Conservation (phyloP, 2,888 invertebrate species). For the Arctia plantaginis region DNA sequence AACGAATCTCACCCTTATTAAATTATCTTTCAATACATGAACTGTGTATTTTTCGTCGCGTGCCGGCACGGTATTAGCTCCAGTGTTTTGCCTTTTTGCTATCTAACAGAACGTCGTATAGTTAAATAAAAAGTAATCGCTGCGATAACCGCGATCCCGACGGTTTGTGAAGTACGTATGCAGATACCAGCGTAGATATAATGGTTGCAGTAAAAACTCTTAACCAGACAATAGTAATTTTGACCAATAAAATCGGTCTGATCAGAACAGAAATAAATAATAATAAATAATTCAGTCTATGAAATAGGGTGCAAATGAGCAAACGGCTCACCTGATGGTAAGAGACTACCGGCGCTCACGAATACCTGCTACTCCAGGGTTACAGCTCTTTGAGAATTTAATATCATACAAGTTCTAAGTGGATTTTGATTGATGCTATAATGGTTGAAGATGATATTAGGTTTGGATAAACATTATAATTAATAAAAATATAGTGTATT, state of each 20-base stretch:
- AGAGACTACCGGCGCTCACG: too few relatives aligned
- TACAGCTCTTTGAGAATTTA: neutral
- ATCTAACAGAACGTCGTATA: constrained; percentile 48
- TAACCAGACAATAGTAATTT: neutral
- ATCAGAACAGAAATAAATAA: too few relatives aligned
- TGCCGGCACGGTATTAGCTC: constrained; percentile 17
- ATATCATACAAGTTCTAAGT: neutral
- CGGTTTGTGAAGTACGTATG: constrained; percentile 16
- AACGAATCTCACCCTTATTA: neutral
- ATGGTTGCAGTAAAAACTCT: neutral
- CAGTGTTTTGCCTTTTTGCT: constrained; percentile 26
- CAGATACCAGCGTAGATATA: neutral
- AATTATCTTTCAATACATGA: neutral
- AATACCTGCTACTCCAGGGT: too few relatives aligned
- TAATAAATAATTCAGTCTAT: too few relatives aligned
- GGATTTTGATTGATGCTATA: neutral
- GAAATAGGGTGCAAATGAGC: too few relatives aligned
- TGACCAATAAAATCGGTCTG: neutral
- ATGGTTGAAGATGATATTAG: too few relatives aligned
- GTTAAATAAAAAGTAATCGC: constrained; percentile 64
- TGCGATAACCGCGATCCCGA: constrained; percentile 55
- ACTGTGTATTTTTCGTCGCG: neutral
- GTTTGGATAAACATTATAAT: too few relatives aligned
- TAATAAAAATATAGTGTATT: too few relatives aligned
- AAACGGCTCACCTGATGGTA: too few relatives aligned